These are phyloP conservation scores for Osmerus eperlanus DNA, from an alignment of 2,113 vertebrate genomes.

Conservation along the genomic window DNA sequence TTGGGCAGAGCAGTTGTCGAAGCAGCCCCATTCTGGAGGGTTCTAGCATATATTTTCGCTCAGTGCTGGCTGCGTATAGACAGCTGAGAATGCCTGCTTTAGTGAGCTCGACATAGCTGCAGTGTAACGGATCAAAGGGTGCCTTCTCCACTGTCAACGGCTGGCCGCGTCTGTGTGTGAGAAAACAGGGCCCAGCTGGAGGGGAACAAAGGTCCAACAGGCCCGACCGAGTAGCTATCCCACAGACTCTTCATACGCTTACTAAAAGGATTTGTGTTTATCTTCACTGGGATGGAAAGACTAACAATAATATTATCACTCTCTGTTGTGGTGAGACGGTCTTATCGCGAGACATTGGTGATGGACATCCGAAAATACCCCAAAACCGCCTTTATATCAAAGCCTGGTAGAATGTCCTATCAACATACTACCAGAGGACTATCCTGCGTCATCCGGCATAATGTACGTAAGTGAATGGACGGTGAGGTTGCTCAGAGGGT, in stretches of 20 bases:
- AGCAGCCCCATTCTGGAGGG: slow-evolving; percentile 28
- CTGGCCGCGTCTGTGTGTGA: slow-evolving; percentile 23
- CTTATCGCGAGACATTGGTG: background rate
- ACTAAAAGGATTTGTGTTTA: slow-evolving; percentile 27
- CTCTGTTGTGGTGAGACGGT: slow-evolving; percentile 1
- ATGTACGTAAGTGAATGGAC: no score
- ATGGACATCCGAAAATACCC: background rate
- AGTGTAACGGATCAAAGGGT: slow-evolving; percentile 43
- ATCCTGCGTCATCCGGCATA: no score
- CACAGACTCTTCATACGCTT: slow-evolving; percentile 5
- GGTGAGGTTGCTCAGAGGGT: no score
- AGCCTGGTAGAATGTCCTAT: background rate
- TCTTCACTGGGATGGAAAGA: slow-evolving; percentile 27
- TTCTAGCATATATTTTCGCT: slow-evolving; percentile 42
- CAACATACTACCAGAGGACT: background rate
- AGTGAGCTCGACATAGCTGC: slow-evolving; percentile 31
- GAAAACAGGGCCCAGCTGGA: slow-evolving; percentile 39
- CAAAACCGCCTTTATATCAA: background rate
- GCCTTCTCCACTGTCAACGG: slow-evolving; percentile 42
- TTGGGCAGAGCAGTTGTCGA: slow-evolving; percentile 15
- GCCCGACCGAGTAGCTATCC: slow-evolving; percentile 13
- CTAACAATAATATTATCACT: slow-evolving; percentile 17
- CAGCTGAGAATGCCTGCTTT: slow-evolving; percentile 46
- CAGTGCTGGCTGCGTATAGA: slow-evolving; percentile 35
- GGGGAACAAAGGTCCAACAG: slow-evolving; percentile 30